Base-by-base conservation (phyloP, 2,113 vertebrate genomes). In the Bubo blakistoni region DNA sequence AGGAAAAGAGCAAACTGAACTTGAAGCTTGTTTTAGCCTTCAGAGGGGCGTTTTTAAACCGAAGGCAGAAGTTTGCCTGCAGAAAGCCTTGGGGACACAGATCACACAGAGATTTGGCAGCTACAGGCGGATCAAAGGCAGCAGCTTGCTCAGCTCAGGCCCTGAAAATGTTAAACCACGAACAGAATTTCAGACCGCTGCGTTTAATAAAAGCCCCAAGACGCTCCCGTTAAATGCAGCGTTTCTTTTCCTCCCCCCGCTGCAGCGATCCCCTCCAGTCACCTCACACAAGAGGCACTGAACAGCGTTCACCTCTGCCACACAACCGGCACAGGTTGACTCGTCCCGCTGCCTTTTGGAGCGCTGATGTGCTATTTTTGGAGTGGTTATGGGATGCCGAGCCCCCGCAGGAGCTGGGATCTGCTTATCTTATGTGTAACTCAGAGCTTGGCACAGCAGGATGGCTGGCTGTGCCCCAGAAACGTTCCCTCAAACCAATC, bases 191-290 rank as follows among this genome's bases (percentile, higher is more conserved):
- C 54, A 65, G 29, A 18, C 5, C 8, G 3, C 11, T 4, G 14
- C 6, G 1, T 30, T 72, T 44, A 10, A 22, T 24, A 16, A 38
- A 59, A 83, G 9, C 16, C 17, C 51, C 0, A 3, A 49, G 69
- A 5, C 11, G 8, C 1, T 65, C 40, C 52, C 40, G 4, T 20
- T 27, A 24, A 38, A 36, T 0, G 6, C 8, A n/a, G 38, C 21
- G 1, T 10, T 46, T 30, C 34, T 17, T 16, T 38, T 47, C 47
- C 32, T 57, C 36, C 24, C 42, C 15, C 11, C 7, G 16, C 52
- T 4, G 8, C 26, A 49, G 16, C 3, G 1, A 38, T 2, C 27
- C 36, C 15, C 52, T 59, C 44, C 3, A 47, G 2, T 15, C 59
- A 38, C 32, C n/a, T 27, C 19, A 21, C 2, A 2, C 17, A 15